phyloP scores from a whole-genome alignment of 2,113 vertebrate species.

The Cricetomys ansorgei region DNA sequence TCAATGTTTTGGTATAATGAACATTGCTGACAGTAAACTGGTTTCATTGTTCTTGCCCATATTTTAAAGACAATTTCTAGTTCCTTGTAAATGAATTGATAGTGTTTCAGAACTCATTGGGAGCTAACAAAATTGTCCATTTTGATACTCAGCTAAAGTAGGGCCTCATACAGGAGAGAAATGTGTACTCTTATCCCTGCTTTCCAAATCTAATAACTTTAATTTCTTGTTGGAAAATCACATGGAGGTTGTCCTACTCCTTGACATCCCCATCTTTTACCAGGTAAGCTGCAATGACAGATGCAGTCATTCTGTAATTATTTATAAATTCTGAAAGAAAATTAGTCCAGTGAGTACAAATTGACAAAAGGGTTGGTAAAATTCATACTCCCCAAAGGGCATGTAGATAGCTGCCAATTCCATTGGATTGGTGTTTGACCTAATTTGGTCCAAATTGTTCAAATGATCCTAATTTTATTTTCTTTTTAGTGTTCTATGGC shows the following conservation, averaged over 20 bases:
- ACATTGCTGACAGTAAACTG: not conserved
- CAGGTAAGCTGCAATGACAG: not conserved
- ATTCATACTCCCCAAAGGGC: not conserved
- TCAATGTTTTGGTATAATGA: not conserved
- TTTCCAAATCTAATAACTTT: not conserved
- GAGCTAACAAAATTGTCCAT: not conserved
- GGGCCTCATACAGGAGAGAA: not conserved
- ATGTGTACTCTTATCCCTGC: not conserved
- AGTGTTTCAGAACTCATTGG: not conserved
- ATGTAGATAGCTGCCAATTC: not conserved
- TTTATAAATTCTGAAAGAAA: not conserved
- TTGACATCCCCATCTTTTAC: not conserved
- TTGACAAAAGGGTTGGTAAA: not conserved
- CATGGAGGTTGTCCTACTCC: not conserved
- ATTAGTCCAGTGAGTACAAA: not conserved
- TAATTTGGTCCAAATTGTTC: not conserved
- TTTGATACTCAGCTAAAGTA: not conserved
- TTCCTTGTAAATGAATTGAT: not conserved
- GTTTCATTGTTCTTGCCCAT: not conserved
- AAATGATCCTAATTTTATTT: not conserved
- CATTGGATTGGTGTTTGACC: not conserved
- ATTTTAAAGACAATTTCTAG: conserved; percentile 1
- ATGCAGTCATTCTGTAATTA: not conserved
- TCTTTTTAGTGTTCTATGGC: not conserved
- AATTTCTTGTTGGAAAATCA: not conserved